Evolutionary conservation across 2,797 vertebrate genomes (phyloP).

Genomic region (Micromesistius poutassou): DNA sequence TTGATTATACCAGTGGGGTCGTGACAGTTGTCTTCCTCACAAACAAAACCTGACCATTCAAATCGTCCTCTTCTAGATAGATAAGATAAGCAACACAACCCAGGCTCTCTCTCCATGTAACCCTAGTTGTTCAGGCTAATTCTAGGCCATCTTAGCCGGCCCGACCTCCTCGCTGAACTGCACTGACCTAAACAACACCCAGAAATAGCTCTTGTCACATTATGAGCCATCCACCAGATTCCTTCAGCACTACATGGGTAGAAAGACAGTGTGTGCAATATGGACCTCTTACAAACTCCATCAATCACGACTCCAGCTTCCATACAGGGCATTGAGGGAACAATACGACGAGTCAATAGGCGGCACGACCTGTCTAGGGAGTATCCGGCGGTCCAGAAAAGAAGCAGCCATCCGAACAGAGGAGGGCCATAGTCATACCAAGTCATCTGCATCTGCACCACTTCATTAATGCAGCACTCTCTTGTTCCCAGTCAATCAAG

Average conservation of each 20-base stretch:
- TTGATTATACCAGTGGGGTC: too few species aligned
- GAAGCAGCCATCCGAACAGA: conserved; percentile 61
- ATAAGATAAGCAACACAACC: conserved; percentile 42
- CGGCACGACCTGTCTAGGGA: conserved; percentile 69
- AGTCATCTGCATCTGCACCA: conserved; percentile 61
- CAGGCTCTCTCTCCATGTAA: conserved; percentile 44
- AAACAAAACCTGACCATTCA: neutral
- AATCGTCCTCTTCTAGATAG: conserved; percentile 21
- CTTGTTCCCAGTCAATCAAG: conserved; percentile 37
- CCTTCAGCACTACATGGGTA: conserved; percentile 47
- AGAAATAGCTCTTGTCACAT: conserved; percentile 60
- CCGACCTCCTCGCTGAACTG: conserved; percentile 6
- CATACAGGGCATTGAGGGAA: conserved; percentile 69
- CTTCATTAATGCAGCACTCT: conserved; percentile 68
- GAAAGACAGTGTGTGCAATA: conserved; percentile 40
- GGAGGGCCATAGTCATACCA: conserved; percentile 42
- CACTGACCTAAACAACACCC: conserved; percentile 61
- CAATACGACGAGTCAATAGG: conserved; percentile 69
- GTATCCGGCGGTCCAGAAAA: conserved; percentile 61
- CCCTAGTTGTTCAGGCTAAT: conserved; percentile 46
- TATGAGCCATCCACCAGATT: conserved; percentile 55
- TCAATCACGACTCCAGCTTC: conserved; percentile 70
- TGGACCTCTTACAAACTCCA: conserved; percentile 58
- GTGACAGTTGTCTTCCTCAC: too few species aligned
- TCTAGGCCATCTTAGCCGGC: conserved; percentile 37